Conservation (phyloP, 1,140 invertebrate species). For the Zophobas atratus region DNA sequence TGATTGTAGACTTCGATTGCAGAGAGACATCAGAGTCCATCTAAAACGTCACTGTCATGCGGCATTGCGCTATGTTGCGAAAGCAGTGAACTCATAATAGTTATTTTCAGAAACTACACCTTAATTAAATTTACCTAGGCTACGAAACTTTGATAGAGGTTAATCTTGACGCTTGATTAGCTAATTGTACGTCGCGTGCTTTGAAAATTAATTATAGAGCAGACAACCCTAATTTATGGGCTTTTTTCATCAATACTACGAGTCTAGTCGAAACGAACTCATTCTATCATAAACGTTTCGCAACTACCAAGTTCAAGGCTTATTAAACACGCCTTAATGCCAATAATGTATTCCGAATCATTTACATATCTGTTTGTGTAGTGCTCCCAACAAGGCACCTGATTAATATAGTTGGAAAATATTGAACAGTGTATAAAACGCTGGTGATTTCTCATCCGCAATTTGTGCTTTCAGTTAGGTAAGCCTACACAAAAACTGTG, state of each 20-base stretch:
- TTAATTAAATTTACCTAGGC: neutral
- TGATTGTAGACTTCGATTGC: slow-evolving; percentile 41
- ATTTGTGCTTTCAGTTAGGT: too few species aligned
- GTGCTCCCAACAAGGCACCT: neutral
- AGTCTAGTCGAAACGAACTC: too few species aligned
- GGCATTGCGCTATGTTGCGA: neutral
- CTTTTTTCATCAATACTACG: too few species aligned
- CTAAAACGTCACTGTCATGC: slow-evolving; percentile 33
- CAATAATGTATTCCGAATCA: slow-evolving; percentile 16
- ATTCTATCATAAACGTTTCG: neutral
- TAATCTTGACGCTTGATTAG: too few species aligned
- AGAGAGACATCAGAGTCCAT: slow-evolving; percentile 55
- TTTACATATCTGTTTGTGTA: slow-evolving; percentile 16
- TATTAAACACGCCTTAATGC: slow-evolving; percentile 31
- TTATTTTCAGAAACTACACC: slow-evolving; percentile 15
- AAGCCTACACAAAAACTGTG: neutral
- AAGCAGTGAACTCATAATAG: neutral
- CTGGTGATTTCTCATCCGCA: too few species aligned
- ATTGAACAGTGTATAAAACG: too few species aligned
- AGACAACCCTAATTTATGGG: too few species aligned
- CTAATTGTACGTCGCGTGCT: too few species aligned
- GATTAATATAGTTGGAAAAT: too few species aligned
- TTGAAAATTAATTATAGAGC: too few species aligned
- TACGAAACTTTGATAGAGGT: too few species aligned
- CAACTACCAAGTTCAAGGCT: slow-evolving; percentile 30